Evolutionary conservation across 2,888 invertebrate genomes (phyloP), one percentile per base, ranked within the genome.

Genomic region (Conomelus anceps): DNA sequence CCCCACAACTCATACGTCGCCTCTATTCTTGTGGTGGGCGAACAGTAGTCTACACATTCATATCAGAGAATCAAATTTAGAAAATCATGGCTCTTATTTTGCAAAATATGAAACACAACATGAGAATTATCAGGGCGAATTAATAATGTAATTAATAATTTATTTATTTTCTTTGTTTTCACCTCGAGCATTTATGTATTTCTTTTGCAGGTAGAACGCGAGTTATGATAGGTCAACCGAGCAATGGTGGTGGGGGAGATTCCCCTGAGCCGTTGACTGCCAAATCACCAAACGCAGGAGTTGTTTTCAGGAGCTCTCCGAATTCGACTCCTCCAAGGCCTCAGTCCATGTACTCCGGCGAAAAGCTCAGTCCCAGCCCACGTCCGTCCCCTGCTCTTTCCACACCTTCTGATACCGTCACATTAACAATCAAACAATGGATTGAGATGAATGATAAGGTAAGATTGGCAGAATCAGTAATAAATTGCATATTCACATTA

Each of bases 371-470:
- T 23, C 26, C 84, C 85, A 88, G 22, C 13, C 88, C 87, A 17
- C 88, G 90, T 9, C 86, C 88, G 23, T 89, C 89, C 34, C 88
- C 89, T 20, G 29, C 89, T 23, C 87, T 84, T 26, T 88, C 90
- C 13, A 85, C 91, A 1, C 89, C 90, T 86, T 24, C 90, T 85
- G 91, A 91, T 22, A 85, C 91, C 22, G 91, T 91, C 22, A 90
- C 91, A 3, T 90, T 92, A 34, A 90, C 92, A 13, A 89, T 91
- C 24, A 92, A 92, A 90, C 92, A 93, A 89, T 93, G 93, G 90
- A 91, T 90, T 11, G 93, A 94, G 84, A 91, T 94, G 84, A 90
- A 93, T 86, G 93, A 94, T n/a, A 93, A 93, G 92, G 91, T 96
- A 93, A 93, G 94, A 92, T 13, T 29, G 22, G 1, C 4, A 84